Conservation (phyloP, 1,140 invertebrate species). For the Hormaphis cornu region DNA sequence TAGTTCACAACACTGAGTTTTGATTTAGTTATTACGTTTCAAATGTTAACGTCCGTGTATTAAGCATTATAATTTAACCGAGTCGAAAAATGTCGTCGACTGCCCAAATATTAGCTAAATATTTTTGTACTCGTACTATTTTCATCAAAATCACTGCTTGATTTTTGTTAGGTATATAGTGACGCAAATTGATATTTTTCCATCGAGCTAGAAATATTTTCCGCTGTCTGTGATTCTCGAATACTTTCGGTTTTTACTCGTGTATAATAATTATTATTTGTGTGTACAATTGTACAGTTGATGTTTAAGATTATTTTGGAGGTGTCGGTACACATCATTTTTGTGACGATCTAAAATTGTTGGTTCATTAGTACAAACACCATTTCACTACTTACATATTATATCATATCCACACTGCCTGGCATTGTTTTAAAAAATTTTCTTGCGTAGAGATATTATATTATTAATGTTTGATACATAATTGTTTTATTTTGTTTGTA, state of each 20-base stretch:
- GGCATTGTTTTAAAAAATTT: neutral
- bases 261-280: no score
- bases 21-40: no score
- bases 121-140: neutral
- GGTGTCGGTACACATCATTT: neutral
- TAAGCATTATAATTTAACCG: no score
- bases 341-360: neutral
- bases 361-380: neutral
- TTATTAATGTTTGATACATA: no score
- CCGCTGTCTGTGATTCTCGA: neutral
- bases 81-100: no score
- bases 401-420: neutral
- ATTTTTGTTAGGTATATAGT: conserved; percentile 14
- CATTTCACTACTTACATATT: neutral
- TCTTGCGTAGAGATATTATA: neutral
- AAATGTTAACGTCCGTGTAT: no score
- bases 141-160: neutral
- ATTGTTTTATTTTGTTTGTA: neutral
- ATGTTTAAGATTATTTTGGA: neutral
- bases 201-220: neutral
- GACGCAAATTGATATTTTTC: conserved; percentile 1
- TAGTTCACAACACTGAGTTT: no score
- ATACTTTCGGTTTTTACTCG: neutral
- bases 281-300: no score
- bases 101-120: no score